Evolutionary conservation across 2,888 invertebrate species (phyloP).

Genomic region (Hesperia comma): DNA sequence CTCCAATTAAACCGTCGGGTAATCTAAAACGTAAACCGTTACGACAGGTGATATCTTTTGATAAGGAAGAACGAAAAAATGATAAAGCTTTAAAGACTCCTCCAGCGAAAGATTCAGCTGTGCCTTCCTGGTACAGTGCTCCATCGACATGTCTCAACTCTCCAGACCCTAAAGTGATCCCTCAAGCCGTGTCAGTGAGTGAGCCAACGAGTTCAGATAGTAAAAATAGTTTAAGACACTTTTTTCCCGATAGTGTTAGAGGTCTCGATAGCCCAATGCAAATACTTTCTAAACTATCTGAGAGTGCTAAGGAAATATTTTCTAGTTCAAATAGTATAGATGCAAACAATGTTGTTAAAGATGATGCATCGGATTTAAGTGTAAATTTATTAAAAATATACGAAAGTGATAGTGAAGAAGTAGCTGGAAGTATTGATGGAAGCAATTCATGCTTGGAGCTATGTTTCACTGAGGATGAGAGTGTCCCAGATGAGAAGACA

Average conservation of each 20-base stretch:
- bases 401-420: slow-evolving; percentile 78
- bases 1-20: slow-evolving; percentile 80
- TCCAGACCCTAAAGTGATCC: slow-evolving; percentile 71
- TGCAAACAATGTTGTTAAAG: slow-evolving; percentile 65
- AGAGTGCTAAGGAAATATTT: slow-evolving; percentile 81
- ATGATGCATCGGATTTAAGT: slow-evolving; percentile 73
- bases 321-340: slow-evolving; percentile 76
- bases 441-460: slow-evolving; percentile 79
- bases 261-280: slow-evolving; percentile 76
- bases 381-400: slow-evolving; percentile 75
- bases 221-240: slow-evolving; percentile 69
- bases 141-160: slow-evolving; percentile 86
- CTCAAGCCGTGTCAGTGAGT: slow-evolving; percentile 66
- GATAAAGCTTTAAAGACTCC: slow-evolving; percentile 49
- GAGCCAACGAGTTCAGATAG: slow-evolving; percentile 77
- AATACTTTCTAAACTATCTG: slow-evolving; percentile 74
- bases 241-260: slow-evolving; percentile 77
- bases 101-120: slow-evolving; percentile 50
- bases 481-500: slow-evolving; percentile 66
- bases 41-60: slow-evolving; percentile 80
- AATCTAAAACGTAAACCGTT: slow-evolving; percentile 74
- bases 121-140: slow-evolving; percentile 80
- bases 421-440: slow-evolving; percentile 76
- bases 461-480: slow-evolving; percentile 78
- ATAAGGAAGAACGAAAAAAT: slow-evolving; percentile 61